phyloP scores from a whole-genome alignment of 2,888 invertebrate species.

The Emmelina monodactyla region DNA sequence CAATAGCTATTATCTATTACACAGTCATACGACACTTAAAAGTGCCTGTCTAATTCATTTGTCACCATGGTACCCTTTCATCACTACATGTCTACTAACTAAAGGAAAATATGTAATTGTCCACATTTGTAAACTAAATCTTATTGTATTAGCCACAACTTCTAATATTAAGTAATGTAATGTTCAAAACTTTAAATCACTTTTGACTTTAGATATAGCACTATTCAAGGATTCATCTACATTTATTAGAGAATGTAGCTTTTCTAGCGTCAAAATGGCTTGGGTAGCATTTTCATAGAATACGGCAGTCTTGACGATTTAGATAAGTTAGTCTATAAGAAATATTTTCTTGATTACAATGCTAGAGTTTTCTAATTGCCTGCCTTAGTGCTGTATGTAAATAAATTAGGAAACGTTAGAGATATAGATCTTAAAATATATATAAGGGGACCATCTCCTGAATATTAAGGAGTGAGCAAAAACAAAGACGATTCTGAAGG shows the following conservation, averaged over 20 bases:
- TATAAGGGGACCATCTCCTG: constrained; percentile 59
- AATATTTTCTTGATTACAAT: constrained; percentile 33
- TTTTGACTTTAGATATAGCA: constrained; percentile 13
- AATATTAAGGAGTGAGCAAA: constrained; percentile 40
- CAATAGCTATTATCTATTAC: no score
- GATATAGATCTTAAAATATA: constrained; percentile 32
- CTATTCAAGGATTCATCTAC: constrained; percentile 34
- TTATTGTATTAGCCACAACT: background rate
- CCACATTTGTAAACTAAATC: constrained; percentile 30
- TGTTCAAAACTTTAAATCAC: constrained; percentile 8
- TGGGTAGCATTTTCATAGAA: constrained; percentile 53
- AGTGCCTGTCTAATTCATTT: no score
- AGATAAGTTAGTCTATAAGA: constrained; percentile 23
- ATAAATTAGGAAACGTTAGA: constrained; percentile 30
- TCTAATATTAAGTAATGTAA: background rate
- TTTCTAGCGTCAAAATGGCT: constrained; percentile 56
- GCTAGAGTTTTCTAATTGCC: constrained; percentile 48
- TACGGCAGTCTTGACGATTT: constrained; percentile 34
- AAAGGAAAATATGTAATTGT: constrained; percentile 21
- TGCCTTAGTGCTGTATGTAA: constrained; percentile 38
- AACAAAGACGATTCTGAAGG: constrained; percentile 26
- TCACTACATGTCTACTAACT: no score
- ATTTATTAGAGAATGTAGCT: constrained; percentile 40
- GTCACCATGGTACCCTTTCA: no score
- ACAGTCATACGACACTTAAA: no score